phyloP scores from a whole-genome alignment of 2,797 vertebrate genomes.

The Salmo trutta region DNA sequence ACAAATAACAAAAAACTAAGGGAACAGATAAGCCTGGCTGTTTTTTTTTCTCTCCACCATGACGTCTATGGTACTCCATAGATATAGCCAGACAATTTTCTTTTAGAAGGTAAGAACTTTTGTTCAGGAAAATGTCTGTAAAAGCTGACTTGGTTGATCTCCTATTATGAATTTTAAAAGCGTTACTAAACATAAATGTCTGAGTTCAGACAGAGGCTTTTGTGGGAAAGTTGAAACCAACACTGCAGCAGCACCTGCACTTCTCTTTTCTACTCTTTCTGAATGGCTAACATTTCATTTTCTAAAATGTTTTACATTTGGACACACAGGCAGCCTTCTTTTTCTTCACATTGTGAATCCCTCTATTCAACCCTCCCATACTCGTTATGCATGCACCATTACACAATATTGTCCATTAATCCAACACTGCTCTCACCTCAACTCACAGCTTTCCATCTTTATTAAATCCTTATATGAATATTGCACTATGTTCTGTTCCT shows the following conservation, averaged over 20 bases:
- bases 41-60: too few relatives aligned
- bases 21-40: too few relatives aligned
- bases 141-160: not conserved
- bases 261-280: not conserved
- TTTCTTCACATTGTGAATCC: not conserved
- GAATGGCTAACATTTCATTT: too few relatives aligned
- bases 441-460: not conserved
- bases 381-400: not conserved
- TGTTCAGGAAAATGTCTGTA: not conserved
- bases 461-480: too few relatives aligned
- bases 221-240: conserved; percentile 18
- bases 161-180: not conserved
- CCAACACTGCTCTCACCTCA: not conserved
- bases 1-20: too few relatives aligned
- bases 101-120: not conserved
- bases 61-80: too few relatives aligned
- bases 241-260: conserved; percentile 7
- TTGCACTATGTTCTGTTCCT: too few relatives aligned
- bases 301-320: too few relatives aligned
- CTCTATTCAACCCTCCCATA: not conserved
- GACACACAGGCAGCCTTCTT: not conserved
- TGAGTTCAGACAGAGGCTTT: conserved; percentile 18
- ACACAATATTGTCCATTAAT: not conserved
- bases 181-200: conserved; percentile 16
- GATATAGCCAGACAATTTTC: too few relatives aligned